A percentile compares a stretch with the other conserved stretches of the same genome.
Conservation (phyloP, 2,113 vertebrate genomes). For the Apodemus sylvaticus region DNA sequence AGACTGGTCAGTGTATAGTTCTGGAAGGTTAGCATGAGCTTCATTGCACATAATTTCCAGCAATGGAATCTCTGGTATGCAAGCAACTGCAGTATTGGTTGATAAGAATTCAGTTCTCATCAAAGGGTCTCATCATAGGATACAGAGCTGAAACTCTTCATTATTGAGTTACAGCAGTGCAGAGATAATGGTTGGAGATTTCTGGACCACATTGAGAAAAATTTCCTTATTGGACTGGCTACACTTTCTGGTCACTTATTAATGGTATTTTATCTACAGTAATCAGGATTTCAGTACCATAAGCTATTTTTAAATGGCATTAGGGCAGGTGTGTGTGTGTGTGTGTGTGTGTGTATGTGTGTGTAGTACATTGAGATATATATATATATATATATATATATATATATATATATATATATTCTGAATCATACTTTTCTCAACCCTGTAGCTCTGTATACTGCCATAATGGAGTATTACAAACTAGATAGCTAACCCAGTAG, state of each 20-base stretch:
- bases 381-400: neutral
- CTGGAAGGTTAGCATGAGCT: neutral
- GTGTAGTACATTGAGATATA: neutral
- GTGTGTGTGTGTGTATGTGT: neutral
- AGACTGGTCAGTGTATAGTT: neutral
- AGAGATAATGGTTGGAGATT: neutral
- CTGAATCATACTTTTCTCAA: neutral
- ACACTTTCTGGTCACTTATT: neutral
- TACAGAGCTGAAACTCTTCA: no score
- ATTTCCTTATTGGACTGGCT: no score
- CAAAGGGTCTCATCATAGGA: neutral
- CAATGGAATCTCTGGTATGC: no score
- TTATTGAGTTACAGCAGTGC: neutral
- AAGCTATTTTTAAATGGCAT: neutral
- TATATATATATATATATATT: neutral
- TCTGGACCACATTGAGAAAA: neutral
- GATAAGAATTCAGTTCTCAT: neutral
- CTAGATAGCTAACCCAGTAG: neutral
- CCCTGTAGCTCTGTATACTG: neutral
- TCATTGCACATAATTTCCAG: neutral
- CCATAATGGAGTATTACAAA: neutral
- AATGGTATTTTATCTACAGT: neutral
- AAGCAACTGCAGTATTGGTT: neutral
- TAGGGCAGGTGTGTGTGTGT: neutral
- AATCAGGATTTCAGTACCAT: neutral